A percentile compares a stretch with the other conserved stretches of the same genome.
Evolutionary conservation across 1,140 invertebrate species (phyloP).

Genomic region (Daktulosphaira vitifoliae): DNA sequence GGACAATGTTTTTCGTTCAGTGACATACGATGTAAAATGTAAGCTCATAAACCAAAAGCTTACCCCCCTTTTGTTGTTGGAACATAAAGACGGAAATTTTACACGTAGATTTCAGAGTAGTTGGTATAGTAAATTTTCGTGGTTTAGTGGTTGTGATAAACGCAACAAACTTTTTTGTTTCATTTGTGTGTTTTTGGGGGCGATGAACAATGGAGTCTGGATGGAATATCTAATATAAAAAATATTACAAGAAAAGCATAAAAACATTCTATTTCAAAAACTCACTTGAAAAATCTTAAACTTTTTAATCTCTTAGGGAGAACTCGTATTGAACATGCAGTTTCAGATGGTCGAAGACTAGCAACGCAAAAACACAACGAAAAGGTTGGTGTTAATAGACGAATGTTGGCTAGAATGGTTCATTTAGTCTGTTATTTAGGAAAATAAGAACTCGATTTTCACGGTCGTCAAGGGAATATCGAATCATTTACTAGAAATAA

Average conservation of each 20-base stretch:
- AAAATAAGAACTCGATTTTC: neutral
- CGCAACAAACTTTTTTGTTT: neutral
- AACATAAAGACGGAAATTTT: neutral
- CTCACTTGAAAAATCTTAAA: neutral
- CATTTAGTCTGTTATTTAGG: neutral
- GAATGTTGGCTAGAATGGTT: neutral
- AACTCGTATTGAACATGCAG: neutral
- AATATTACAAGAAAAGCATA: neutral
- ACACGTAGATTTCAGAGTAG: neutral
- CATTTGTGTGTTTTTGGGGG: neutral
- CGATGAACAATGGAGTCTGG: neutral
- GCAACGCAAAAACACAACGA: neutral
- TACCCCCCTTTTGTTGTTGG: neutral
- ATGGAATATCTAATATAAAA: constrained; percentile 5
- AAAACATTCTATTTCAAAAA: neutral
- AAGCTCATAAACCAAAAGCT: no score
- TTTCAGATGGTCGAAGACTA: neutral
- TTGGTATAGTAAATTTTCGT: neutral
- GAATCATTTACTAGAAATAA: no score
- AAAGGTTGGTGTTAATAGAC: neutral
- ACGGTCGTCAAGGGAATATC: no score
- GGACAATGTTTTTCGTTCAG: no score
- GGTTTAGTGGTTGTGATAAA: neutral
- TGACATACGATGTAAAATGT: no score
- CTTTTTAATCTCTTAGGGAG: neutral